Percentiles rank a stretch among this genome's conserved stretches.
Evolutionary conservation across 2,113 vertebrate genomes (phyloP).

Genomic region (Lota lota): DNA sequence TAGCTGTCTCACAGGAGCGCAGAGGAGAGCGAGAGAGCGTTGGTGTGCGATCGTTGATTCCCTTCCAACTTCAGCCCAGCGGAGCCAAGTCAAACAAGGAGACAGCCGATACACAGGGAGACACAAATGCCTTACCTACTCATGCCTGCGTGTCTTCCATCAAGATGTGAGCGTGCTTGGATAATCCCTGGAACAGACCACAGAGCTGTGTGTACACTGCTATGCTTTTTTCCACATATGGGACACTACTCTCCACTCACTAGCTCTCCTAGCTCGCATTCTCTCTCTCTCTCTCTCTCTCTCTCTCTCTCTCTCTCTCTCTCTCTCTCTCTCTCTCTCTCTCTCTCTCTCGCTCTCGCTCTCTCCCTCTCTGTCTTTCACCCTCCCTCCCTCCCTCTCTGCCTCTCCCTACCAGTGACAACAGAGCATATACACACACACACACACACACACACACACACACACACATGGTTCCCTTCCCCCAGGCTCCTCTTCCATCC

Average conservation of each 20-base stretch:
- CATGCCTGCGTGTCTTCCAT: conserved; percentile 63
- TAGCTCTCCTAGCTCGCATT: conserved; percentile 30
- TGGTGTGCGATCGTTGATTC: not conserved
- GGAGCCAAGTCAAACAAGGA: conserved; percentile 34
- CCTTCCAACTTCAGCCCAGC: conserved; percentile 48
- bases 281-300: conserved; percentile 15
- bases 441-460: conserved; percentile 6
- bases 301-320: too few species aligned
- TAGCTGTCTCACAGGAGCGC: not conserved
- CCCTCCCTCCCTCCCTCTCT: conserved; percentile 26
- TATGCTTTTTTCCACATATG: conserved; percentile 75
- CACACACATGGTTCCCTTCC: conserved; percentile 68
- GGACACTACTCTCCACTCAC: conserved; percentile 64
- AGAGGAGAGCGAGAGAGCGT: not conserved
- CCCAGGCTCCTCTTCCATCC: conserved; percentile 56
- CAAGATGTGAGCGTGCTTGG: conserved; percentile 56
- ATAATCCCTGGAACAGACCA: conserved; percentile 72
- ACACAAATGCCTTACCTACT: conserved; percentile 62
- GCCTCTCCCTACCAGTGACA: conserved; percentile 62
- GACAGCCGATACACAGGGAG: conserved; percentile 41
- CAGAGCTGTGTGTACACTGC: conserved; percentile 56
- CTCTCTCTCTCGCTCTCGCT: conserved; percentile 38
- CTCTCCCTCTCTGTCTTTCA: conserved; percentile 39
- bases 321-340: conserved; percentile 29
- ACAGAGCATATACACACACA: conserved; percentile 7